Evolutionary conservation across 1,140 invertebrate species (phyloP).

Genomic region (Mactra quadrangularis): DNA sequence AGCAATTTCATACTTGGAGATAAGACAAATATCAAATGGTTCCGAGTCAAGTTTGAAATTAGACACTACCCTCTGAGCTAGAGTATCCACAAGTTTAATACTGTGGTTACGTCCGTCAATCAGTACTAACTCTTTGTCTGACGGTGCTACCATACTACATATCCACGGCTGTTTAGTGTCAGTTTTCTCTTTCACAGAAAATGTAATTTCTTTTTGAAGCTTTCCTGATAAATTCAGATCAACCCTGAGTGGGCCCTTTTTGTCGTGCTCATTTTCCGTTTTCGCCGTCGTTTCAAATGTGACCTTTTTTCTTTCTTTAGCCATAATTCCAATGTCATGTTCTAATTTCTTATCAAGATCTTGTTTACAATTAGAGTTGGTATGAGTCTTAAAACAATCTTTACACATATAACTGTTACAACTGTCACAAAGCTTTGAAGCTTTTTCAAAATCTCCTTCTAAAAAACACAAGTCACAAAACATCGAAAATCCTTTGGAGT

Average conservation of each 20-base stretch:
- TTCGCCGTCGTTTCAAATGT: neutral
- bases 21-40: conserved; percentile 5
- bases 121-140: neutral
- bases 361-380: neutral
- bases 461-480: conserved; percentile 15
- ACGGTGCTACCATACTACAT: neutral
- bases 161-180: conserved; percentile 1
- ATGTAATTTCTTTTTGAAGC: neutral
- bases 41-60: neutral
- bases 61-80: neutral
- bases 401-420: conserved; percentile 23
- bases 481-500: neutral
- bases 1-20: conserved; percentile 20
- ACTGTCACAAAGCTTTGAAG: neutral
- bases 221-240: neutral
- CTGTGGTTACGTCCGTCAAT: neutral
- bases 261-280: neutral
- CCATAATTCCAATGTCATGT: neutral
- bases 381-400: neutral
- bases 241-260: neutral
- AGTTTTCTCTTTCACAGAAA: neutral
- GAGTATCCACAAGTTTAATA: neutral
- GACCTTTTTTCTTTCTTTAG: neutral
- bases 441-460: neutral
- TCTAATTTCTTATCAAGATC: too few species aligned